These are phyloP conservation scores for Hephaestus fuliginosus DNA, from an alignment of 2,797 vertebrate genomes.

Conservation along the genomic window DNA sequence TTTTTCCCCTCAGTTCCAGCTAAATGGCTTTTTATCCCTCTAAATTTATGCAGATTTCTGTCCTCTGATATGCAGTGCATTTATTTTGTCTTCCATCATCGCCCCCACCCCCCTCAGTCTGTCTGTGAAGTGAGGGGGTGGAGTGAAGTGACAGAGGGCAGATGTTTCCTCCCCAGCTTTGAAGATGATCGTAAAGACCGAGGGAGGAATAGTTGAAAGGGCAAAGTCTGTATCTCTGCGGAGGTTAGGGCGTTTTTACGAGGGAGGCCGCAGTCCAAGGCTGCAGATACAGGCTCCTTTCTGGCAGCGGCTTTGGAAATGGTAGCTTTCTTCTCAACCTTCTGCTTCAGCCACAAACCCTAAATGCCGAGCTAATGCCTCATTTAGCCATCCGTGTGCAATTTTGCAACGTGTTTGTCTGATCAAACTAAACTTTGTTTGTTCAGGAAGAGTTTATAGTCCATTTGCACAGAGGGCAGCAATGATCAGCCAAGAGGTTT, in stretches of 20 bases:
- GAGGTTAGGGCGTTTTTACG: conserved; percentile 42
- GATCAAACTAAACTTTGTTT: conserved; percentile 59
- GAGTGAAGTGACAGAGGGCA: conserved; percentile 66
- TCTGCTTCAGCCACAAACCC: conserved; percentile 32
- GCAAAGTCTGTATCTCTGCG: conserved; percentile 32
- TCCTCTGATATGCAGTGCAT: background rate
- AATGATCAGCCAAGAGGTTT: conserved; percentile 1
- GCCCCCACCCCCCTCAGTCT: conserved; percentile 4
- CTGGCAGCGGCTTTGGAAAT: conserved; percentile 61
- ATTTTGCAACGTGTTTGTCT: conserved; percentile 45
- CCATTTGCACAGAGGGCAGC: conserved; percentile 35
- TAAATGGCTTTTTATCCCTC: background rate
- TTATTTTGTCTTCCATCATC: conserved; percentile 6
- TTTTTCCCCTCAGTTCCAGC: background rate
- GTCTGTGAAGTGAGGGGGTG: conserved; percentile 75
- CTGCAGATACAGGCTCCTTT: conserved; percentile 21
- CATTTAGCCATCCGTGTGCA: conserved; percentile 12
- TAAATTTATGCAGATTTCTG: background rate
- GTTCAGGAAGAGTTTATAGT: conserved; percentile 34
- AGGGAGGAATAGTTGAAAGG: conserved; percentile 49
- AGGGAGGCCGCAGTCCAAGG: conserved; percentile 41
- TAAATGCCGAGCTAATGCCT: conserved; percentile 49
- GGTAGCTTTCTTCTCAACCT: conserved; percentile 24
- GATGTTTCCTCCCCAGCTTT: conserved; percentile 79
- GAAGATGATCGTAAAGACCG: conserved; percentile 65